phyloP scores from a whole-genome alignment of 2,888 invertebrate species.

The Kryphioiulus occultus region DNA sequence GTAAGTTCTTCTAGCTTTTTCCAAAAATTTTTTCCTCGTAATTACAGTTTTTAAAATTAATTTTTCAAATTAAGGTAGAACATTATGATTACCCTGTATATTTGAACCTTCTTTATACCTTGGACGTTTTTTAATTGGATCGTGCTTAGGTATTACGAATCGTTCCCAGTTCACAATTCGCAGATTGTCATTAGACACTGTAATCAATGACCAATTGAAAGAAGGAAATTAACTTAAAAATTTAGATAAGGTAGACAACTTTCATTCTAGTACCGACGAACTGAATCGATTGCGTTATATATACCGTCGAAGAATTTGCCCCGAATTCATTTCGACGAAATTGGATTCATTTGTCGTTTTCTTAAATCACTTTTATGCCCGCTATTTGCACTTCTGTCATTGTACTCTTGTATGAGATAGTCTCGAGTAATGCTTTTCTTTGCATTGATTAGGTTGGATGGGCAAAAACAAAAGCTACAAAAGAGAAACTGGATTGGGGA shows the following conservation, averaged over 20 bases:
- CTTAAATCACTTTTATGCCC: background rate
- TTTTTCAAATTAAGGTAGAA: no score
- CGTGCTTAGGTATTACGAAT: no score
- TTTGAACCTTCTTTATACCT: no score
- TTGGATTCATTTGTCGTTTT: slow-evolving; percentile 15
- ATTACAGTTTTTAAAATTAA: no score
- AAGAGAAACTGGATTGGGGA: background rate
- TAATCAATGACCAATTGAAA: slow-evolving; percentile 8
- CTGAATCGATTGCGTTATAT: background rate
- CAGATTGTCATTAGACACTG: background rate
- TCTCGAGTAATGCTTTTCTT: background rate
- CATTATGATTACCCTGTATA: no score
- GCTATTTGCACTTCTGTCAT: slow-evolving; percentile 23
- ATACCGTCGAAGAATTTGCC: slow-evolving; percentile 10
- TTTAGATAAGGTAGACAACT: background rate
- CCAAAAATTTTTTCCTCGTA: no score
- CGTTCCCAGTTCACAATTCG: background rate
- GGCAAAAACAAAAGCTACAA: background rate
- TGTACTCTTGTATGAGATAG: background rate
- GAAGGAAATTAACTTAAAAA: background rate
- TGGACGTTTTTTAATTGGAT: no score
- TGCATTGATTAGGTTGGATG: background rate
- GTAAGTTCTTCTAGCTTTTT: no score
- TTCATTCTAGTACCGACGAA: background rate
- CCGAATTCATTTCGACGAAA: background rate